A percentile compares a stretch with the other conserved stretches of the same genome.
Evolutionary conservation across 1,140 invertebrate species (phyloP).

Genomic region (Stegodyphus mimosarum): DNA sequence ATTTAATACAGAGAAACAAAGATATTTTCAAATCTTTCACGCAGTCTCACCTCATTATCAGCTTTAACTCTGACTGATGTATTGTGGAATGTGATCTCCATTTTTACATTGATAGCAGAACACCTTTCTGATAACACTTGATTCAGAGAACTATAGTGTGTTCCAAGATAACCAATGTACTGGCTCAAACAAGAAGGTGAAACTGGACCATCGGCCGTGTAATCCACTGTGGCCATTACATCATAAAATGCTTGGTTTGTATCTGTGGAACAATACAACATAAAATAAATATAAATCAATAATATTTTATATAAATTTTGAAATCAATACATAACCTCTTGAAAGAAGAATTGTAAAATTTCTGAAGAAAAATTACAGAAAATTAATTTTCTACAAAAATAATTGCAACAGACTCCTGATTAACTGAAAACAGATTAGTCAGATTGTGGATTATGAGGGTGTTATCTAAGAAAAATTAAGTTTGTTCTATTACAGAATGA

Average conservation of each 20-base stretch:
- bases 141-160: constrained; percentile 85
- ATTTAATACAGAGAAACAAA: too few species aligned
- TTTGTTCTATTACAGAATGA: too few species aligned
- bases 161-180: constrained; percentile 85
- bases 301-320: too few species aligned
- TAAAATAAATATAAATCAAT: too few species aligned
- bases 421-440: too few species aligned
- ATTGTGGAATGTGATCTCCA: constrained; percentile 90
- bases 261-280: constrained; percentile 70
- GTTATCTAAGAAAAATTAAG: too few species aligned
- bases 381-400: too few species aligned
- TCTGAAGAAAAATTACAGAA: too few species aligned
- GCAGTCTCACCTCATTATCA: constrained; percentile 61
- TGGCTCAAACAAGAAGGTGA: constrained; percentile 83
- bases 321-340: too few species aligned
- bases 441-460: too few species aligned
- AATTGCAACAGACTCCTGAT: too few species aligned
- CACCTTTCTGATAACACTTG: constrained; percentile 87
- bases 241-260: constrained; percentile 94
- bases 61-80: constrained; percentile 74
- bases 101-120: constrained; percentile 93
- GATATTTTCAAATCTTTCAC: not conserved
- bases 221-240: constrained; percentile 87
- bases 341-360: too few species aligned
- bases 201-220: constrained; percentile 89